These are phyloP conservation scores for Serinus canaria DNA, from an alignment of 2,113 vertebrate species.

Conservation along the genomic window DNA sequence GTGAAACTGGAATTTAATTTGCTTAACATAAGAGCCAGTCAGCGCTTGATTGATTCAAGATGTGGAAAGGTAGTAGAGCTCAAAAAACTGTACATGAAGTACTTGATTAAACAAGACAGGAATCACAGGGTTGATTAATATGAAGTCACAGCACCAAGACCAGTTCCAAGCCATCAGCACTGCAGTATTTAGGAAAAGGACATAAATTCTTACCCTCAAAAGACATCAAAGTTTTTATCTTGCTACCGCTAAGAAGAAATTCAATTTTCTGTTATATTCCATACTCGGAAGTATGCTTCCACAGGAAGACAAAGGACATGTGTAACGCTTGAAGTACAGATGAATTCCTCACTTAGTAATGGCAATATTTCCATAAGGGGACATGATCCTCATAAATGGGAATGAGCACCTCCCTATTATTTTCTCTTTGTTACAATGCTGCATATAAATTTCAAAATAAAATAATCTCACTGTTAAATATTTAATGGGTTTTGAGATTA, in stretches of 20 bases:
- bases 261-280: background rate
- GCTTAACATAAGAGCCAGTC: constrained; percentile 17
- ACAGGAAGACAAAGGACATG: background rate
- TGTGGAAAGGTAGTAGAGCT: constrained; percentile 20
- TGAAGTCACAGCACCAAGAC: background rate
- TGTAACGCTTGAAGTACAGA: background rate
- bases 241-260: background rate
- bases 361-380: background rate
- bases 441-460: background rate
- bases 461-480: background rate
- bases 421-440: background rate
- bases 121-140: constrained; percentile 40
- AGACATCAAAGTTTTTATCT: background rate
- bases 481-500: background rate
- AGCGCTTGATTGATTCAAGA: constrained; percentile 48
- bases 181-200: background rate
- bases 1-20: constrained; percentile 52
- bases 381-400: background rate
- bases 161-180: background rate
- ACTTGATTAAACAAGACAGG: constrained; percentile 56
- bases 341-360: background rate
- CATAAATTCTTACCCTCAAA: background rate
- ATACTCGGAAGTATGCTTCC: background rate
- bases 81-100: background rate
- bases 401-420: background rate